These are phyloP conservation scores for Poecilia velifera DNA, from an alignment of 2,797 vertebrate genomes.

Conservation along the genomic window DNA sequence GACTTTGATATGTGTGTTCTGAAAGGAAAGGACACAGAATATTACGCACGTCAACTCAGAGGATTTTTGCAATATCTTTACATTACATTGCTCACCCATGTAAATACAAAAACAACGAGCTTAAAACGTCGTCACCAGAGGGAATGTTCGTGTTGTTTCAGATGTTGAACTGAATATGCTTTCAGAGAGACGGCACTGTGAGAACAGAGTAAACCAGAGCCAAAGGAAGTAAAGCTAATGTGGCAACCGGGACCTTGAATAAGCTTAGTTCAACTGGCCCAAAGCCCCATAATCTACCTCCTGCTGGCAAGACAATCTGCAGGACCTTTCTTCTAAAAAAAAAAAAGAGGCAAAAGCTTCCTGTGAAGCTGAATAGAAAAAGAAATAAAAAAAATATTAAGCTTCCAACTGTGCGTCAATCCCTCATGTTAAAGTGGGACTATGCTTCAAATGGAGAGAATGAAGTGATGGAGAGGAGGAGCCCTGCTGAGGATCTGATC, in stretches of 20 bases:
- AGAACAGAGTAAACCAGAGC: slow-evolving; percentile 20
- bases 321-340: slow-evolving; percentile 17
- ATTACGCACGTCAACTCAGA: background rate
- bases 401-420: slow-evolving; percentile 16
- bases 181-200: background rate
- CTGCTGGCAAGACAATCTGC: slow-evolving; percentile 43
- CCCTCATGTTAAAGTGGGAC: slow-evolving; percentile 8
- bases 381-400: background rate
- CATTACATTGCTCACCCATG: background rate
- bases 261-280: slow-evolving; percentile 59
- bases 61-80: background rate
- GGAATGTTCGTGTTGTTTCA: background rate
- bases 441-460: slow-evolving; percentile 14
- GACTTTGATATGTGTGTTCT: slow-evolving; percentile 87
- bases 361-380: slow-evolving; percentile 7
- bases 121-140: slow-evolving; percentile 1
- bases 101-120: background rate
- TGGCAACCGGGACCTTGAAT: slow-evolving; percentile 50
- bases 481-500: slow-evolving; percentile 6
- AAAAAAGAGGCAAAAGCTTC: slow-evolving; percentile 7
- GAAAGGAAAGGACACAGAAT: slow-evolving; percentile 63
- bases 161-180: background rate
- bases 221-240: slow-evolving; percentile 50
- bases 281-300: slow-evolving; percentile 66
- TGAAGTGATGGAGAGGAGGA: slow-evolving; percentile 13